phyloP scores from a whole-genome alignment of 2,113 vertebrate genomes.

The Takifugu flavidus region DNA sequence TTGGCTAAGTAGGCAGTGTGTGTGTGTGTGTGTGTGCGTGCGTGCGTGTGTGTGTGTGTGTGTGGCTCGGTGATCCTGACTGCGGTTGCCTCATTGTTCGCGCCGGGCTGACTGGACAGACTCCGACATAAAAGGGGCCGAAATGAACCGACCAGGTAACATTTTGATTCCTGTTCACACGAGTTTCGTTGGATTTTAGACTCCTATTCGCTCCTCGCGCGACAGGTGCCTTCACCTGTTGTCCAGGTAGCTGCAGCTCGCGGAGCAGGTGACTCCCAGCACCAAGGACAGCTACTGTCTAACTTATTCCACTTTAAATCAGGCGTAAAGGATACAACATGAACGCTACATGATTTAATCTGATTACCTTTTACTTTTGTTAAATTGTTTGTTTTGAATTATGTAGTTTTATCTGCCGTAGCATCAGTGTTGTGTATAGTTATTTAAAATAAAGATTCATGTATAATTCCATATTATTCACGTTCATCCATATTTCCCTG shows the following conservation, averaged over 20 bases:
- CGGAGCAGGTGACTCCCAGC: slow-evolving; percentile 32
- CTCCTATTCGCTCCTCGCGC: slow-evolving; percentile 18
- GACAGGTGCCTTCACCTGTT: slow-evolving; percentile 56
- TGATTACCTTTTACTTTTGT: too few relatives aligned
- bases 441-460: too few relatives aligned
- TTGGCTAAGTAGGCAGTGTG: too few relatives aligned
- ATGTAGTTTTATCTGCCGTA: too few relatives aligned
- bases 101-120: slow-evolving; percentile 13
- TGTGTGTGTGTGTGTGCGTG: slow-evolving; percentile 5
- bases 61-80: slow-evolving; percentile 25
- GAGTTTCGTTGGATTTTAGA: not conserved
- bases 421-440: too few relatives aligned
- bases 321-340: too few relatives aligned
- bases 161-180: not conserved
- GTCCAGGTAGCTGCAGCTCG: slow-evolving; percentile 15
- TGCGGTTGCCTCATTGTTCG: slow-evolving; percentile 4
- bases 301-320: not conserved
- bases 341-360: too few relatives aligned
- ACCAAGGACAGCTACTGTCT: slow-evolving; percentile 51
- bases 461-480: too few relatives aligned
- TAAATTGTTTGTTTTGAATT: too few relatives aligned
- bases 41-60: not conserved
- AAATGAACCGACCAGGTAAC: slow-evolving; percentile 65
- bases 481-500: too few relatives aligned
- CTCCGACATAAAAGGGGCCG: slow-evolving; percentile 11